These are phyloP conservation scores for Belgica antarctica DNA, from an alignment of 2,888 invertebrate species.

Conservation along the genomic window DNA sequence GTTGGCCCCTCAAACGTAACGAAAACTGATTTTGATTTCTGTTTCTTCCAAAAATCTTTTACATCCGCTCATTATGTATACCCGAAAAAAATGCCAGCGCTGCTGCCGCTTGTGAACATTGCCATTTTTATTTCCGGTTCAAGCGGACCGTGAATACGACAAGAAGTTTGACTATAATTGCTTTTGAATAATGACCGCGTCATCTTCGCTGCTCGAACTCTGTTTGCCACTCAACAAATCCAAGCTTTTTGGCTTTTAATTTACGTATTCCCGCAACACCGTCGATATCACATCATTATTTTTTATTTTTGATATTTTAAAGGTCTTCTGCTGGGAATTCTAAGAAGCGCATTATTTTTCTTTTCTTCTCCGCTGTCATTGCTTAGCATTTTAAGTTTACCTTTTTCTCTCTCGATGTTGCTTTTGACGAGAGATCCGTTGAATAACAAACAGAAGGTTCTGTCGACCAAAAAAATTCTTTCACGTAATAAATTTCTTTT, in stretches of 20 bases:
- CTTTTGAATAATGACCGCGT: too few species aligned
- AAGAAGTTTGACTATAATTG: too few species aligned
- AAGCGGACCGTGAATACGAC: background rate
- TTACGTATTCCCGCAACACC: too few species aligned
- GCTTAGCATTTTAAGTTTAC: constrained; percentile 13
- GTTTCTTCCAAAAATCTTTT: background rate
- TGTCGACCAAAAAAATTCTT: constrained; percentile 8
- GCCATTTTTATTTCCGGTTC: background rate
- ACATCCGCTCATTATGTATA: background rate
- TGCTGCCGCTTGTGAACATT: background rate
- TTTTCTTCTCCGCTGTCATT: too few species aligned
- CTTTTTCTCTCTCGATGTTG: background rate
- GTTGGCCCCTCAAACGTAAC: constrained; percentile 16
- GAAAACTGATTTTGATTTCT: constrained; percentile 16
- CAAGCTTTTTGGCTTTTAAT: too few species aligned
- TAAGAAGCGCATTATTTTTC: too few species aligned
- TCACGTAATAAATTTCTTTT: constrained; percentile 30
- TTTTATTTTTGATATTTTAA: too few species aligned
- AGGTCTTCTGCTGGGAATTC: too few species aligned
- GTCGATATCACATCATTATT: too few species aligned
- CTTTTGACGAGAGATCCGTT: background rate
- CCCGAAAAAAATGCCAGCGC: background rate
- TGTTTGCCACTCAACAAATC: too few species aligned
- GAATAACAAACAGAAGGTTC: background rate
- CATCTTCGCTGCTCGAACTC: too few species aligned